phyloP scores from a whole-genome alignment of 64 coral and sea anemone genomes.

The Anthopleura sola region DNA sequence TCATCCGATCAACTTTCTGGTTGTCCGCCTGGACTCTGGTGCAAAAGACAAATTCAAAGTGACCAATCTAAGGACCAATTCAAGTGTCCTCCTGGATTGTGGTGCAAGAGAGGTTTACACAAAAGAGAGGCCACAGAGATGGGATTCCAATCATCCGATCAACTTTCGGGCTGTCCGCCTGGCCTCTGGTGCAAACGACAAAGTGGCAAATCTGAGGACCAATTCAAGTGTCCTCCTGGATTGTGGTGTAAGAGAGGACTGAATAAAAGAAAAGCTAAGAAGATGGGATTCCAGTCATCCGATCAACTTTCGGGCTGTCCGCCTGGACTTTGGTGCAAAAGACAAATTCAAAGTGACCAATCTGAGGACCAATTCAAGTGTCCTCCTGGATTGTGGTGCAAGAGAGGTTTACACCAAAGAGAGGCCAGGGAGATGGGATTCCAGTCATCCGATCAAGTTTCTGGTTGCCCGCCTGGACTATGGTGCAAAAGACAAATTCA shows the following conservation, averaged over 20 bases:
- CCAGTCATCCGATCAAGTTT: background rate
- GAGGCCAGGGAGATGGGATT: slow-evolving; percentile 7
- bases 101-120: background rate
- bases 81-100: slow-evolving; percentile 17
- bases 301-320: background rate
- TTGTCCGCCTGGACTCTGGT: slow-evolving; percentile 62
- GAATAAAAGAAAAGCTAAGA: background rate
- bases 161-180: background rate
- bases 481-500: slow-evolving; percentile 51
- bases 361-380: slow-evolving; percentile 3
- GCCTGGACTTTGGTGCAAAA: slow-evolving; percentile 40
- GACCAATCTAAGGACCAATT: background rate
- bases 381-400: slow-evolving; percentile 31
- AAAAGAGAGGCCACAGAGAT: background rate
- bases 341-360: background rate
- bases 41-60: slow-evolving; percentile 22
- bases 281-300: background rate
- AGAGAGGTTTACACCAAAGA: background rate
- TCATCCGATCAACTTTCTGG: background rate
- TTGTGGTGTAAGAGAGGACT: slow-evolving; percentile 29
- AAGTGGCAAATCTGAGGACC: background rate
- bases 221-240: slow-evolving; percentile 11
- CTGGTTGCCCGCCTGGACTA: slow-evolving; percentile 42
- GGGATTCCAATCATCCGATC: background rate
- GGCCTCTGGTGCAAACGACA: slow-evolving; percentile 35